A percentile compares a stretch with the other conserved stretches of the same genome.
Conservation (phyloP, 2,113 vertebrate species). For the Megaceryle maxima region DNA sequence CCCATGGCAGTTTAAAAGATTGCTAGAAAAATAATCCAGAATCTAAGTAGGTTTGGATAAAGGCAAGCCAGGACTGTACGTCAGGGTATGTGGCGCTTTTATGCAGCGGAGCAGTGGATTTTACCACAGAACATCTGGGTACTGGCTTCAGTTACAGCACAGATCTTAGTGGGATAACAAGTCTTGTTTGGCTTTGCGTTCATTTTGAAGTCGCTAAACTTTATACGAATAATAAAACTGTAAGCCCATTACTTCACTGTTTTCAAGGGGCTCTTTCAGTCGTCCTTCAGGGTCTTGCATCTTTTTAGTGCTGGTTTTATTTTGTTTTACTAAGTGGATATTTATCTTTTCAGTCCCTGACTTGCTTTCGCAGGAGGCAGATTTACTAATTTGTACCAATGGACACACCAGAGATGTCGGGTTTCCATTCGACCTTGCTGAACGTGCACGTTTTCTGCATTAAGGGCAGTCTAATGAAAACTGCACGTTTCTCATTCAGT, state of each 20-base stretch:
- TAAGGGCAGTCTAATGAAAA: neutral
- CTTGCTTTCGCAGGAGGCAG: neutral
- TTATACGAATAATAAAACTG: slow-evolving; percentile 36
- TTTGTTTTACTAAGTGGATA: slow-evolving; percentile 6
- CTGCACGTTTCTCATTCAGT: neutral
- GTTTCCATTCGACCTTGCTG: neutral
- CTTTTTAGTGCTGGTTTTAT: neutral
- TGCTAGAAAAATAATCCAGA: slow-evolving; percentile 45
- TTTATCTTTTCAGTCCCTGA: neutral
- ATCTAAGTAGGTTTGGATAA: neutral
- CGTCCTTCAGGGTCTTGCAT: neutral
- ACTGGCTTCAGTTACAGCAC: slow-evolving; percentile 49
- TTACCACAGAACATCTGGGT: slow-evolving; percentile 63
- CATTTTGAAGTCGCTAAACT: slow-evolving; percentile 42
- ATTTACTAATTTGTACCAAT: neutral
- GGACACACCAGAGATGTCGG: neutral
- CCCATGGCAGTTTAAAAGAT: slow-evolving; percentile 35
- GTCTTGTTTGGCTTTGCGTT: slow-evolving; percentile 28
- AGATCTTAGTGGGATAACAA: slow-evolving; percentile 53
- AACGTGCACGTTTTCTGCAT: slow-evolving; percentile 21
- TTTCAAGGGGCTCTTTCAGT: slow-evolving; percentile 25
- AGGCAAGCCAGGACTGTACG: neutral
- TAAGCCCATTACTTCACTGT: slow-evolving; percentile 35
- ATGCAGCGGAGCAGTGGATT: neutral
- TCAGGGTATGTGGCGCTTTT: slow-evolving; percentile 15